These are phyloP conservation scores for Hemaris fuciformis DNA, from an alignment of 2,888 invertebrate genomes.

Conservation along the genomic window DNA sequence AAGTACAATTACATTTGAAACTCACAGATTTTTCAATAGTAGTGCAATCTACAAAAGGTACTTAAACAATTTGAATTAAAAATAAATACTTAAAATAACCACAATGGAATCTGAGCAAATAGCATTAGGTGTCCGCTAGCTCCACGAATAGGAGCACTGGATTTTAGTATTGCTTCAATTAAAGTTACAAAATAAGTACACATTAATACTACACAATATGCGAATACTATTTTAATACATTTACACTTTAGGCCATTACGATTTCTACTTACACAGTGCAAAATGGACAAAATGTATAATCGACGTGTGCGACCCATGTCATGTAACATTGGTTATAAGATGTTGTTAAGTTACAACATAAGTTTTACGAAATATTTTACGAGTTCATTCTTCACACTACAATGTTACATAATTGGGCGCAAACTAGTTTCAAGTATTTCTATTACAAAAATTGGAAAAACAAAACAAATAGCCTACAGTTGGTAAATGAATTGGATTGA, in stretches of 20 bases:
- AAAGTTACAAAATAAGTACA: constrained; percentile 3
- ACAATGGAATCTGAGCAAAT: constrained; percentile 2
- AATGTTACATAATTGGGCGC: not conserved
- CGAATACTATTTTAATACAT: not conserved
- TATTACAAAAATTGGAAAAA: not conserved
- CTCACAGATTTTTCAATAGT: constrained; percentile 7
- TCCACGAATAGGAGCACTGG: not conserved
- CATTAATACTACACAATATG: not conserved
- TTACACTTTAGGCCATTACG: constrained; percentile 2
- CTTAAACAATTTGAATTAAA: constrained; percentile 3
- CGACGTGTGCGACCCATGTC: no score
- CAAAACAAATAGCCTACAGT: not conserved
- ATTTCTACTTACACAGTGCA: not conserved
- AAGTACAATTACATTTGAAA: constrained; percentile 14
- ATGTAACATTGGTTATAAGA: not conserved
- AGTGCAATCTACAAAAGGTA: constrained; percentile 5
- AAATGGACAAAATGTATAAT: not conserved
- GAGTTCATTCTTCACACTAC: not conserved
- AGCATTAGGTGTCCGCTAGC: not conserved
- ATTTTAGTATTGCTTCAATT: not conserved
- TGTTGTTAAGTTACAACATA: not conserved
- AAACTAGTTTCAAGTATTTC: not conserved
- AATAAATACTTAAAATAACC: constrained; percentile 5
- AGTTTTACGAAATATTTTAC: not conserved
- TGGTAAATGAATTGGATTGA: not conserved